Base-by-base conservation (phyloP, 2,888 invertebrate genomes). In the Nematopogon swammerdamellus region DNA sequence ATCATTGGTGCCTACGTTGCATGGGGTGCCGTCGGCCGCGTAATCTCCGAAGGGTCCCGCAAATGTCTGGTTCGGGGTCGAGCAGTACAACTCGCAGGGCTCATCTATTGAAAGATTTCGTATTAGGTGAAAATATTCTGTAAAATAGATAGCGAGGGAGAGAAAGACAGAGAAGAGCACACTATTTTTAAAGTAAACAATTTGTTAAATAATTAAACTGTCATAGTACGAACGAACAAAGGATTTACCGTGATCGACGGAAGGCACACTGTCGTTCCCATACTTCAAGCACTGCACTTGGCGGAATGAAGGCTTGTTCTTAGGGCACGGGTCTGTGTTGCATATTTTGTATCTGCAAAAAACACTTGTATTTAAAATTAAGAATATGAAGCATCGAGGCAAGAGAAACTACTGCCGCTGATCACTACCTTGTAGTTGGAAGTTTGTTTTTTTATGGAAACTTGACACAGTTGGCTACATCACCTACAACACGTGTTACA, bases 21-120 rank as follows among this genome's bases (percentile, higher is more conserved):
- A 95, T 1, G 92, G 89, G 0, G 95, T 95, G 1, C 94, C 94
- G 67, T 95, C 94, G 0, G 85, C 81, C 0, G 87, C 92, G 49
- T 86, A 85, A 44, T 89, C 88, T 43, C 86, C 86, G 64, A 90
- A 80, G 63, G 89, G 87, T 45, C 89, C 88, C 48, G 90, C 87
- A 57, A 85, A 85, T 19, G 85, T 87, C 58, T 87, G 85, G 51
- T 88, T 87, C 52, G 84, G 83, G 50, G 92, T 89, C 53, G 89
- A 85, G 68, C 95, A 95, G 64, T 88, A 88, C 44, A 95, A 76
- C 60, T 89, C 89, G 60, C 95, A 95, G 0, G 92, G 87, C 56
- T 88, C 87, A 59, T 85, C 86, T 89, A 63, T 25, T 25, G 44
- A 64, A n/a, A 64, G 52, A 14, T 52, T 42, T 29, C 49, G n/a